Percentiles rank a stretch among this genome's conserved stretches.
phyloP scores from a whole-genome alignment of 2,113 vertebrate species.

The Rutilus rutilus region DNA sequence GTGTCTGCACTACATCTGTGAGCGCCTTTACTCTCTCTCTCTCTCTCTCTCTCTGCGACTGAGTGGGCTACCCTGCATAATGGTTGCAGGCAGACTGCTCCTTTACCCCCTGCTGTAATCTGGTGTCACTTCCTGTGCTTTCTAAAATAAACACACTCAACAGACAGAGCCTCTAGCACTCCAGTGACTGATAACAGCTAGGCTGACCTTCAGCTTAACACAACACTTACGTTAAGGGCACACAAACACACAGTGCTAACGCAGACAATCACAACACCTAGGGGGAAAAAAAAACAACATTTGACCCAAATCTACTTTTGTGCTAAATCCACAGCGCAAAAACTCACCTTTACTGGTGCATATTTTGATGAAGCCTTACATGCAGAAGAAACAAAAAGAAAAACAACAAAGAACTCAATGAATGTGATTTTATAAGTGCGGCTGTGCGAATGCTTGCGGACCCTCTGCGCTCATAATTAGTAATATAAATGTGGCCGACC shows the following conservation, averaged over 20 bases:
- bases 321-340: background rate
- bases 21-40: constrained; percentile 8
- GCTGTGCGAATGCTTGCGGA: constrained; percentile 1
- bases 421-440: background rate
- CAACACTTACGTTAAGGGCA: constrained; percentile 41
- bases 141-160: constrained; percentile 53
- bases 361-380: constrained; percentile 20
- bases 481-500: constrained; percentile 37
- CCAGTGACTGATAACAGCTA: constrained; percentile 50
- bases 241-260: constrained; percentile 27
- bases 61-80: constrained; percentile 40
- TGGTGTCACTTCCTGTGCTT: constrained; percentile 48
- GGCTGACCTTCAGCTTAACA: constrained; percentile 44
- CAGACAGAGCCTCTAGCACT: constrained; percentile 45
- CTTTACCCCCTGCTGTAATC: constrained; percentile 36
- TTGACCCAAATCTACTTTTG: constrained; percentile 22
- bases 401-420: constrained; percentile 13
- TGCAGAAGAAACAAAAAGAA: constrained; percentile 4
- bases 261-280: constrained; percentile 28
- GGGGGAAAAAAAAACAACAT: background rate
- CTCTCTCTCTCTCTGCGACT: background rate
- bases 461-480: constrained; percentile 32
- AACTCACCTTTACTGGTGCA: background rate
- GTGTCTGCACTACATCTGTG: constrained; percentile 26
- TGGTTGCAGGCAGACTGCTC: constrained; percentile 26